Evolutionary conservation across 2,113 vertebrate genomes (phyloP).

Genomic region (Ploceus nigricollis): DNA sequence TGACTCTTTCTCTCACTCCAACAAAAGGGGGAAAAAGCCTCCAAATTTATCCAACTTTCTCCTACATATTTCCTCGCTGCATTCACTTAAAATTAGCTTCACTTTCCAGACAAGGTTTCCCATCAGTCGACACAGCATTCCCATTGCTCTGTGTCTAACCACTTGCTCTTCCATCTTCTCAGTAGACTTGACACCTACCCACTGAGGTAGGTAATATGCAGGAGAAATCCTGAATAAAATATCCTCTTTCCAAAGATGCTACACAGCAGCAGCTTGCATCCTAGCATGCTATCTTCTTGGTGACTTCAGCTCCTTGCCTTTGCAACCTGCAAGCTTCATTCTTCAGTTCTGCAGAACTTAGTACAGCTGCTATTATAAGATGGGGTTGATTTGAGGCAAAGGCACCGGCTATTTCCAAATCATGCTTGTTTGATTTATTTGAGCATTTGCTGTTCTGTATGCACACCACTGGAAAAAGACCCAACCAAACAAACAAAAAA

Average conservation of each 20-base stretch:
- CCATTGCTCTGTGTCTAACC: neutral
- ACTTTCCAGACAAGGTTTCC: neutral
- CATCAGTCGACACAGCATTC: neutral
- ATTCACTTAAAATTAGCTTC: neutral
- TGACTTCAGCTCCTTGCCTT: neutral
- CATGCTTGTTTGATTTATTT: neutral
- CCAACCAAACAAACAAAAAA: neutral
- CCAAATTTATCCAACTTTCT: neutral
- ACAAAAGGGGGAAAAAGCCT: neutral
- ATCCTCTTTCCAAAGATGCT: neutral
- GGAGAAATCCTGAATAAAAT: neutral
- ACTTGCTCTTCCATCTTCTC: neutral
- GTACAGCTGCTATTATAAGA: neutral
- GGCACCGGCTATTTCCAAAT: neutral
- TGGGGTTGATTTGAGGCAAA: neutral
- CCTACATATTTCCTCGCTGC: neutral
- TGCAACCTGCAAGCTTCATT: neutral
- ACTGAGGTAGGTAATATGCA: neutral
- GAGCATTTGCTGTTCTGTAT: neutral
- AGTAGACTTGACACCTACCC: neutral
- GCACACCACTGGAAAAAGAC: neutral
- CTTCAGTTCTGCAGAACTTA: neutral
- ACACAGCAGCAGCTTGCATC: neutral
- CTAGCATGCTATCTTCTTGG: accelerated
- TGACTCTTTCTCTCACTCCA: neutral